A percentile compares a stretch with the other conserved stretches of the same genome.
Evolutionary conservation across 2,888 invertebrate genomes (phyloP).

Genomic region (Oscheius sp.): DNA sequence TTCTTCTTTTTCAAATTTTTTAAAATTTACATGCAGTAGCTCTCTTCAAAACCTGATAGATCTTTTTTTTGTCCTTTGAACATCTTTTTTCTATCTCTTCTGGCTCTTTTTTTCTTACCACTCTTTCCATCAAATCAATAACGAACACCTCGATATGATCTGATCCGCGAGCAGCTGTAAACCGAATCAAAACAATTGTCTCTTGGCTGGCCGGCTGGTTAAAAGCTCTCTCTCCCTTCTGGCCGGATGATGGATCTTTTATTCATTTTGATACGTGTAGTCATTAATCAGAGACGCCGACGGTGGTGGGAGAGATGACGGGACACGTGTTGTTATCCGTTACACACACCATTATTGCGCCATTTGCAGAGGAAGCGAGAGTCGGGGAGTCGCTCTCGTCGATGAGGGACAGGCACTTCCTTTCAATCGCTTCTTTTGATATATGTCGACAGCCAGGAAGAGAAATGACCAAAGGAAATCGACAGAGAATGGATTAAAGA

Average conservation of each 20-base stretch:
- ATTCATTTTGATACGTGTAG: background rate
- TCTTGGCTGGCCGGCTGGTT: background rate
- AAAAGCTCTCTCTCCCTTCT: background rate
- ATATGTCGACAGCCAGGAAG: too few relatives aligned
- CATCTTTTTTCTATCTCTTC: background rate
- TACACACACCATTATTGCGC: slow-evolving; percentile 31
- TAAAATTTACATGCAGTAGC: background rate
- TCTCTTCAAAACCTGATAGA: background rate
- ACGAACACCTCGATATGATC: background rate
- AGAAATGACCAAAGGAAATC: too few relatives aligned
- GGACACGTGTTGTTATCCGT: slow-evolving; percentile 30
- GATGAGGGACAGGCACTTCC: background rate
- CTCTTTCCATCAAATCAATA: background rate
- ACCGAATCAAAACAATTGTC: slow-evolving; percentile 9
- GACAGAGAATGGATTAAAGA: too few relatives aligned
- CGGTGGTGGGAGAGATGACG: slow-evolving; percentile 11
- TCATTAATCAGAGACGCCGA: slow-evolving; percentile 23
- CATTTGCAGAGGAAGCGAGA: slow-evolving; percentile 22
- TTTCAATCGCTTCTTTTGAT: too few relatives aligned
- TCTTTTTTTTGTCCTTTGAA: background rate
- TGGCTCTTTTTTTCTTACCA: background rate
- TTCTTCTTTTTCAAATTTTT: background rate
- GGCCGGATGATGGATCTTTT: background rate
- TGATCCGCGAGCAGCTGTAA: slow-evolving; percentile 8
- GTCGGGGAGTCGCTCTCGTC: background rate